Evolutionary conservation across 2,888 invertebrate species (phyloP), one percentile per base, ranked within the genome.

Genomic region (Lasioglossum malachurum): DNA sequence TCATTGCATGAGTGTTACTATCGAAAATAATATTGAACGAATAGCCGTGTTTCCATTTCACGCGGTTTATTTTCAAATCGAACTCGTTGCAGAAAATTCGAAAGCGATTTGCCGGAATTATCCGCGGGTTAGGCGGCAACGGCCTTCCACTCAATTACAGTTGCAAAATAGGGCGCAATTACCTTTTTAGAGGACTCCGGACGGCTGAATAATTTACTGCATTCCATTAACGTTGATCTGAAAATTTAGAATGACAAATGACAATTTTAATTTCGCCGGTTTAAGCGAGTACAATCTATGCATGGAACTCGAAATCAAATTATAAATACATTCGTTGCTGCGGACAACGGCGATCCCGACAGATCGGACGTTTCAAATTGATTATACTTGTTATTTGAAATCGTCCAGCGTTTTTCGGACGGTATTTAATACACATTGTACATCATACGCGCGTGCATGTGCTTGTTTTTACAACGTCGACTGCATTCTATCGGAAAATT

Each of bases 151-250:
- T 64, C 49, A 46, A 78, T 85, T 76, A 80, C 4, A 60, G 71
- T 71, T 41, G 72, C 46, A 72, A 85, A 85, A 81, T 81, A 57
- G 81, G 57, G 64, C 64, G 35, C 69, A 57, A 76, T 85, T 86
- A 81, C 57, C 75, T 72, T 82, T 77, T 82, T 64, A 72, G 41
- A 44, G 41, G 53, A 57, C 75, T 71, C 75, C 35, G 27, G 12
- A 23, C 27, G 46, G 23, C 31, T 49, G 46, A 27, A 44, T 71
- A 69, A 75, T 75, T 80, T 57, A 49, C 27, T 19, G 67, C 38
- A 27, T 67, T 71, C 69, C 19, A 73, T 60, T 31, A 72, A 23
- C 14, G 57, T 78, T 41, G 53, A 72, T 78, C 23, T 49, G 31
- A 31, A 44, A 44, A 60, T 79, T 60, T 38, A 38, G 67, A 67